phyloP scores from a whole-genome alignment of 2,797 vertebrate genomes.

The Gallinago stenura region DNA sequence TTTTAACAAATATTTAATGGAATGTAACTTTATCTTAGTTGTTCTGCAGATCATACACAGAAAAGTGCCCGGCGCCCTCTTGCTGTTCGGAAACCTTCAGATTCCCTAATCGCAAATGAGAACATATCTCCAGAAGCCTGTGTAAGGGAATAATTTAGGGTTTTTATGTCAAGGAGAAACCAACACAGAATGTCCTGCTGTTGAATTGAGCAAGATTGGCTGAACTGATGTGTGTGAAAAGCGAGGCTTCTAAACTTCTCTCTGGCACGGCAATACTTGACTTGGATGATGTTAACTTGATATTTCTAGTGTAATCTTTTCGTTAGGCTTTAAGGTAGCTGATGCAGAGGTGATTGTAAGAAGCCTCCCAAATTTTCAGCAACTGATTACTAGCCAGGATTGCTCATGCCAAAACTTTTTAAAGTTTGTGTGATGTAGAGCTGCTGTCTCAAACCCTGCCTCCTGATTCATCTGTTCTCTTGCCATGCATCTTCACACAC shows the following conservation, averaged over 20 bases:
- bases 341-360: rapidly evolving
- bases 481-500: not conserved
- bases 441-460: not conserved
- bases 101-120: constrained; percentile 56
- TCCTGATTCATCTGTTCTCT: not conserved
- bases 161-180: not conserved
- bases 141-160: constrained; percentile 64
- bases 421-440: not conserved
- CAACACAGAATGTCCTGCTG: not conserved
- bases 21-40: constrained; percentile 21
- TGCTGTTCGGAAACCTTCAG: constrained; percentile 54
- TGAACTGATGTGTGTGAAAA: not conserved
- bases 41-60: constrained; percentile 10
- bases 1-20: not conserved
- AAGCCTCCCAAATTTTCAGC: not conserved
- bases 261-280: not conserved
- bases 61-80: constrained; percentile 65
- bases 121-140: constrained; percentile 52
- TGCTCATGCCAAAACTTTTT: not conserved
- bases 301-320: too few relatives aligned
- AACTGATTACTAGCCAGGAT: not conserved
- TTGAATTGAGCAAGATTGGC: not conserved
- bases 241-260: not conserved
- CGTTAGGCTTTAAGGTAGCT: not conserved
- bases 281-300: not conserved